phyloP scores from a whole-genome alignment of 2,113 vertebrate species.

The Vidua chalybeata region DNA sequence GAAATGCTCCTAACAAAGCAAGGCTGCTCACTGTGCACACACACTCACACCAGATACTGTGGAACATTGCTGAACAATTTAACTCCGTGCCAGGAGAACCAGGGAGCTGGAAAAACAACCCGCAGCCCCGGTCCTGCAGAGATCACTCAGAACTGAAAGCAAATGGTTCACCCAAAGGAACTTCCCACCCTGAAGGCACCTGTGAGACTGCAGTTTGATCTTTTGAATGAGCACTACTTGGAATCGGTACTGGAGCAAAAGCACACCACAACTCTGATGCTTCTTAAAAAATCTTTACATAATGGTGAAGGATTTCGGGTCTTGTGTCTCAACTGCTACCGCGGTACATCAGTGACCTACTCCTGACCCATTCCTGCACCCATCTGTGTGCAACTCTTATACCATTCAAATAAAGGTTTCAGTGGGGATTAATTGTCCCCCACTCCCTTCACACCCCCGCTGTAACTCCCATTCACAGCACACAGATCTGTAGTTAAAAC shows the following conservation, averaged over 20 bases:
- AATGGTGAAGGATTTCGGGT: background rate
- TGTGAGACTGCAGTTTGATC: background rate
- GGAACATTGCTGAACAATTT: background rate
- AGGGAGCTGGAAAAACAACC: background rate
- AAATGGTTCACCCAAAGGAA: background rate
- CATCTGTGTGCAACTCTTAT: background rate
- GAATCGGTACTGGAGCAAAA: background rate
- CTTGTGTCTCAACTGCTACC: fast-evolving
- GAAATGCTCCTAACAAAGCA: background rate
- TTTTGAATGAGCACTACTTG: background rate
- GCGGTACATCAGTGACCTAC: fast-evolving
- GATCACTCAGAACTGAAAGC: background rate
- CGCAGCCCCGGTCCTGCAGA: background rate
- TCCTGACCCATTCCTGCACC: background rate
- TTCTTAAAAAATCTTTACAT: background rate
- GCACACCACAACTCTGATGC: background rate
- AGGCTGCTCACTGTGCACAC: background rate
- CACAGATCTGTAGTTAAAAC: background rate
- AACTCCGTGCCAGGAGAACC: background rate
- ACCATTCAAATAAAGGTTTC: background rate
- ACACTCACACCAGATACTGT: background rate
- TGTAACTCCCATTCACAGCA: background rate
- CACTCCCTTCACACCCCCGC: background rate
- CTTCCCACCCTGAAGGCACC: background rate
- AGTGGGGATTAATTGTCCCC: background rate